phyloP scores from a whole-genome alignment of 2,113 vertebrate species.

The Leucosticte australis region DNA sequence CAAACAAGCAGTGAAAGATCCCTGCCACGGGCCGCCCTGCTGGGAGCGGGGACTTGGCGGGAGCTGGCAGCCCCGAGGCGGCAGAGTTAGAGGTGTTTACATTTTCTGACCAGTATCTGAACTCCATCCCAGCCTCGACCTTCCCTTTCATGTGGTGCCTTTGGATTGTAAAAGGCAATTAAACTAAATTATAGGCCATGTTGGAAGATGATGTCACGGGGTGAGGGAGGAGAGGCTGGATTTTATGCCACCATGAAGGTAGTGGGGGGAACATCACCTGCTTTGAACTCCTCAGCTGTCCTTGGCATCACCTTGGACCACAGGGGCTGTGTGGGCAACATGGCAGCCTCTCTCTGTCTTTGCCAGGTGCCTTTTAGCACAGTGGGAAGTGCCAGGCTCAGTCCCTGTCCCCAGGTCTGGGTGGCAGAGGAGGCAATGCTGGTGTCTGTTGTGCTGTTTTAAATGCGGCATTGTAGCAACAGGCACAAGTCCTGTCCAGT shows the following conservation, averaged over 20 bases:
- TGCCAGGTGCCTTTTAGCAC: not conserved
- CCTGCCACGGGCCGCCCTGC: constrained; percentile 48
- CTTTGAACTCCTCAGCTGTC: constrained; percentile 4
- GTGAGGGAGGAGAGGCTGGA: not conserved
- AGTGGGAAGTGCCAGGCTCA: not conserved
- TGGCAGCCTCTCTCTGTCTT: not conserved
- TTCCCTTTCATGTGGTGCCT: constrained; percentile 64
- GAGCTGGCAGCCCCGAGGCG: constrained; percentile 45
- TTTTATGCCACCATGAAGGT: not conserved
- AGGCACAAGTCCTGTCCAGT: not conserved
- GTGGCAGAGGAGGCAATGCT: not conserved
- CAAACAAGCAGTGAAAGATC: constrained; percentile 51
- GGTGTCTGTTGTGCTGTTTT: not conserved
- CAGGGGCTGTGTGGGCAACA: not conserved
- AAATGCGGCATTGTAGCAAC: rapidly evolving
- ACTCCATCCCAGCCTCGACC: constrained; percentile 43
- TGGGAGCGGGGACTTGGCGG: constrained; percentile 59
- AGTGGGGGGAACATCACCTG: not conserved
- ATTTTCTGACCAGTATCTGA: constrained; percentile 61
- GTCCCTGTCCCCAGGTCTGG: not conserved
- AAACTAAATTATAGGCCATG: constrained; percentile 7
- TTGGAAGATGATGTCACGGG: constrained; percentile 30
- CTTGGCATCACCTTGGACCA: not conserved
- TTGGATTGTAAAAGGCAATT: constrained; percentile 41
- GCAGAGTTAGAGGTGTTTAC: constrained; percentile 33